These are phyloP conservation scores for Pterocles gutturalis DNA, from an alignment of 2,113 vertebrate genomes.

Conservation along the genomic window DNA sequence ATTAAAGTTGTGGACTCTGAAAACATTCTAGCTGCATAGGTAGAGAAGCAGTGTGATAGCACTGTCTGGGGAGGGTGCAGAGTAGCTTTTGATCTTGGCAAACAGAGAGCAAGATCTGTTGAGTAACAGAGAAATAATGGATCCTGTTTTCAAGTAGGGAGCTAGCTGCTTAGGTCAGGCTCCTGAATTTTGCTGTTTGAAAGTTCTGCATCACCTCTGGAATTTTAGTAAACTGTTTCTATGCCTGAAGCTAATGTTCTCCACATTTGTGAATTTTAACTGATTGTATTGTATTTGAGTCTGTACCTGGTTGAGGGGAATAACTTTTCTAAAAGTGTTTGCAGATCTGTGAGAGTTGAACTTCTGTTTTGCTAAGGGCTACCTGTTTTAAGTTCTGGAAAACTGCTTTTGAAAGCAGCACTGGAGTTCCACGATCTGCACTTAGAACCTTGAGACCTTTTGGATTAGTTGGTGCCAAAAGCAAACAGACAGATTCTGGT, in stretches of 20 bases:
- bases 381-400: not conserved
- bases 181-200: not conserved
- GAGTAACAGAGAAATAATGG: not conserved
- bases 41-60: not conserved
- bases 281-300: not conserved
- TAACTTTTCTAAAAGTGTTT: not conserved
- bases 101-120: not conserved
- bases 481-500: not conserved
- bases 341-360: not conserved
- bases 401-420: not conserved
- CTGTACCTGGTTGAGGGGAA: not conserved
- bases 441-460: not conserved
- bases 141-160: not conserved
- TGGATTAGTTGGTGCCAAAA: not conserved
- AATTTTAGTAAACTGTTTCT: not conserved
- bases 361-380: not conserved
- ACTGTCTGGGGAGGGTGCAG: not conserved
- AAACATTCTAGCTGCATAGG: not conserved
- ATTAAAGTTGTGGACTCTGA: not conserved
- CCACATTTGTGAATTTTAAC: not conserved
- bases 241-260: not conserved
- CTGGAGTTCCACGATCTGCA: not conserved
- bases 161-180: not conserved
- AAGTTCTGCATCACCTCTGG: not conserved
- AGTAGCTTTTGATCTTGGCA: not conserved